Conservation (phyloP, 2,113 vertebrate genomes). For the Hepsetus odoe region DNA sequence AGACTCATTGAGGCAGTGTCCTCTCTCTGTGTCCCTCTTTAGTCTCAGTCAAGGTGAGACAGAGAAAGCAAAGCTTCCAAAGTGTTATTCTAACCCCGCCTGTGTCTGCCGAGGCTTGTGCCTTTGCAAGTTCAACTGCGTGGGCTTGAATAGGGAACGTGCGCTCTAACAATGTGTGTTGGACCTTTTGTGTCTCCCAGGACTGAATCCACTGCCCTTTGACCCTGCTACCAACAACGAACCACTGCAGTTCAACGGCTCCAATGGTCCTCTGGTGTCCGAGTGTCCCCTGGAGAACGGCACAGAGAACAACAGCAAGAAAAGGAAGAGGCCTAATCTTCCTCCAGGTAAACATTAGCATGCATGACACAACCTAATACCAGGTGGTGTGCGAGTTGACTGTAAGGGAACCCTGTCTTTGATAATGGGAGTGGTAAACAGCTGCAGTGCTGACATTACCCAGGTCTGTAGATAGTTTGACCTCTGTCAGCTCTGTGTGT, state of each 20-base stretch:
- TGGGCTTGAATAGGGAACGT: not conserved
- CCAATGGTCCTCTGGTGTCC: constrained; percentile 69
- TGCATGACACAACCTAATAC: not conserved
- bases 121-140: not conserved
- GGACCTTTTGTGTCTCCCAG: constrained; percentile 67
- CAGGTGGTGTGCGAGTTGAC: too few species aligned
- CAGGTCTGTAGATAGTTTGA: not conserved
- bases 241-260: constrained; percentile 78
- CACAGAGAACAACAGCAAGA: constrained; percentile 82
- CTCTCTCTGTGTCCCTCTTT: constrained; percentile 21
- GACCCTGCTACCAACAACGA: constrained; percentile 82
- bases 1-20: constrained; percentile 3
- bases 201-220: constrained; percentile 85
- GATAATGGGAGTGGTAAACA: constrained; percentile 51
- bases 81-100: not conserved
- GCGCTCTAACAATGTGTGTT: not conserved
- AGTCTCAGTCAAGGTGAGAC: not conserved
- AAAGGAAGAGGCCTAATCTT: constrained; percentile 81
- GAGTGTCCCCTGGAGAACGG: constrained; percentile 82
- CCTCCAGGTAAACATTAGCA: constrained; percentile 75
- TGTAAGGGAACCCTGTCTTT: too few species aligned
- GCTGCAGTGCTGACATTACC: not conserved
- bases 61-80: constrained; percentile 9
- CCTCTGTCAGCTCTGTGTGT: not conserved
- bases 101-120: not conserved